Evolutionary conservation across 1,140 invertebrate genomes (phyloP).

Genomic region (Lutraria rhynchaena): DNA sequence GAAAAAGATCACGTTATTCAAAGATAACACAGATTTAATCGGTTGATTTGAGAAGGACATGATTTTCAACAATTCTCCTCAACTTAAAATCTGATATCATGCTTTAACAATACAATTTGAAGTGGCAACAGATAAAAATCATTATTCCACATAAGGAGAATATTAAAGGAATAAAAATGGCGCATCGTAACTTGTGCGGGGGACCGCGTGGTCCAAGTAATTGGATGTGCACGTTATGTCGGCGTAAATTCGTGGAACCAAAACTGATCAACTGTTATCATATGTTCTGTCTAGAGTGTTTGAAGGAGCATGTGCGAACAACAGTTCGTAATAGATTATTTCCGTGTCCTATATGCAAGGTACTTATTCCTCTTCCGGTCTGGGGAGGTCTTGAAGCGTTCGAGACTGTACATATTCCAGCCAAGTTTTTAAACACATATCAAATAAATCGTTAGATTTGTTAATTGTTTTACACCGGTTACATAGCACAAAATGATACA

Average conservation of each 20-base stretch:
- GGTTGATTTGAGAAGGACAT: not conserved
- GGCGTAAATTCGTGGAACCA: constrained; percentile 12
- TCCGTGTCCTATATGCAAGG: constrained; percentile 57
- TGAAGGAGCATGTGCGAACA: constrained; percentile 39
- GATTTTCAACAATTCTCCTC: not conserved
- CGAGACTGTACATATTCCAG: constrained; percentile 31
- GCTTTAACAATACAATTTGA: not conserved
- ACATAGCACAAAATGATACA: too few relatives aligned
- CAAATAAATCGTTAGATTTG: too few relatives aligned
- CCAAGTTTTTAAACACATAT: too few relatives aligned
- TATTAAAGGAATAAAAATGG: constrained; percentile 3
- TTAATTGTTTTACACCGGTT: too few relatives aligned
- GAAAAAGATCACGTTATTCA: too few relatives aligned
- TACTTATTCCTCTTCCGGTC: constrained; percentile 58
- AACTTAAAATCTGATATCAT: not conserved
- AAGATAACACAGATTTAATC: too few relatives aligned
- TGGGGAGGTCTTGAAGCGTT: constrained; percentile 55
- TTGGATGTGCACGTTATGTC: constrained; percentile 48
- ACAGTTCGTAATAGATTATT: constrained; percentile 49
- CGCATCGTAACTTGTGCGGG: constrained; percentile 14
- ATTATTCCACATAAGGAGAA: not conserved
- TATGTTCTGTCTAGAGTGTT: constrained; percentile 46
- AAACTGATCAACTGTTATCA: constrained; percentile 59
- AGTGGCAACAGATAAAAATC: not conserved
- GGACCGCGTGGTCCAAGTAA: constrained; percentile 45